phyloP scores from a whole-genome alignment of 2,797 vertebrate species.

The Gouania willdenowi region DNA sequence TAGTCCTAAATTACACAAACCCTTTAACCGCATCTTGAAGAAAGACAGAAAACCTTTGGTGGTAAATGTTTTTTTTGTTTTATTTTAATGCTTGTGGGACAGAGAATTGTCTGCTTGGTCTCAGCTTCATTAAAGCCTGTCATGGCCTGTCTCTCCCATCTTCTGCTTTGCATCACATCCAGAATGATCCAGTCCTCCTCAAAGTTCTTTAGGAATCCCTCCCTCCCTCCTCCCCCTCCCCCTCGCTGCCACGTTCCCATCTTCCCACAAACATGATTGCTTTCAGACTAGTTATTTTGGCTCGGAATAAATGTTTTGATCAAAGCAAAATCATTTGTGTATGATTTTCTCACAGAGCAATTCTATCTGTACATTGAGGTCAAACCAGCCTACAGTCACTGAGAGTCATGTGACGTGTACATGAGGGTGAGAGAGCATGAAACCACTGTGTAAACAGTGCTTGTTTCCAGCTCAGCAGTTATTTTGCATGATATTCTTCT shows the following conservation, averaged over 20 bases:
- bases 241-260: constrained; percentile 20
- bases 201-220: constrained; percentile 38
- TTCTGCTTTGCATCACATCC: constrained; percentile 47
- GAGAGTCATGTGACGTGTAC: no score
- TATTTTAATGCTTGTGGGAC: background rate
- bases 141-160: background rate
- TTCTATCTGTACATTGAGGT: constrained; percentile 31
- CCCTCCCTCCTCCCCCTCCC: constrained; percentile 23
- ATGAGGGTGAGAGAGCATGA: no score
- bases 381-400: no score
- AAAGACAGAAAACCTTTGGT: no score
- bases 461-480: no score
- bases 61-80: no score
- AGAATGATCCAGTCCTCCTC: constrained; percentile 18
- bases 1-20: no score
- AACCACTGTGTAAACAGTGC: no score
- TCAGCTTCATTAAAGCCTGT: constrained; percentile 8
- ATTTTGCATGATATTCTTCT: no score
- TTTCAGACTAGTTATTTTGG: constrained; percentile 57
- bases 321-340: constrained; percentile 52
- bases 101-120: constrained; percentile 3
- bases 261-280: constrained; percentile 30
- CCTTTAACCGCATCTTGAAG: no score
- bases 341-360: no score
- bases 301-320: constrained; percentile 55